A percentile compares a stretch with the other conserved stretches of the same genome.
phyloP scores from a whole-genome alignment of 2,113 vertebrate genomes.

The Muscicapa adusta region DNA sequence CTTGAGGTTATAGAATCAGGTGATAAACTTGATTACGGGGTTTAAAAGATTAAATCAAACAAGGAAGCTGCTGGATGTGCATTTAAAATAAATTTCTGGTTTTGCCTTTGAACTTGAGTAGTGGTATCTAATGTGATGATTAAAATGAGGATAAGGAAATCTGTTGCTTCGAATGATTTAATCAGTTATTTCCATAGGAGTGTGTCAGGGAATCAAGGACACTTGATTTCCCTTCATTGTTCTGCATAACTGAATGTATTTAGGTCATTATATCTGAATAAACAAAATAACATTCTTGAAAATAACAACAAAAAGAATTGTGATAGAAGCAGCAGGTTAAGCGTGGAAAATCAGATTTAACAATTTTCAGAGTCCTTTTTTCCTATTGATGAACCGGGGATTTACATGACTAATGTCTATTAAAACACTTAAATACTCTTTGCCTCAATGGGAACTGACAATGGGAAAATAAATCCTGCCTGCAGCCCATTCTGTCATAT shows the following conservation, averaged over 20 bases:
- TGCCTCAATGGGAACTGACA: constrained; percentile 4
- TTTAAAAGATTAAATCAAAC: not conserved
- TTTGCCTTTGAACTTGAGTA: not conserved
- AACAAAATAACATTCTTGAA: constrained; percentile 15
- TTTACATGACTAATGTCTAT: constrained; percentile 50
- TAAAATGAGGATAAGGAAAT: constrained; percentile 30
- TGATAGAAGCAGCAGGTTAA: not conserved
- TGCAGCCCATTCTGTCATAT: not conserved
- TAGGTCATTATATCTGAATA: constrained; percentile 25
- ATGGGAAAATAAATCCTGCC: constrained; percentile 25
- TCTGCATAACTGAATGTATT: constrained; percentile 39
- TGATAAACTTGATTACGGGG: not conserved
- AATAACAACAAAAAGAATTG: not conserved
- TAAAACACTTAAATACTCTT: constrained; percentile 30
- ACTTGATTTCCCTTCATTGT: constrained; percentile 41
- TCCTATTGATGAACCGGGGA: not conserved
- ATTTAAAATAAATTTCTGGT: not conserved
- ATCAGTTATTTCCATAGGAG: constrained; percentile 22
- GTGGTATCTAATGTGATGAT: not conserved
- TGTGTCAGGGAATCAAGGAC: constrained; percentile 22
- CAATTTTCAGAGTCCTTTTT: not conserved
- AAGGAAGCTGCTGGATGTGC: not conserved
- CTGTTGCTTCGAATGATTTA: not conserved
- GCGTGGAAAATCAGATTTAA: constrained; percentile 45
- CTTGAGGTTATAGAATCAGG: not conserved